phyloP scores from a whole-genome alignment of 1,140 invertebrate genomes.

The Diabrotica undecimpunctata region DNA sequence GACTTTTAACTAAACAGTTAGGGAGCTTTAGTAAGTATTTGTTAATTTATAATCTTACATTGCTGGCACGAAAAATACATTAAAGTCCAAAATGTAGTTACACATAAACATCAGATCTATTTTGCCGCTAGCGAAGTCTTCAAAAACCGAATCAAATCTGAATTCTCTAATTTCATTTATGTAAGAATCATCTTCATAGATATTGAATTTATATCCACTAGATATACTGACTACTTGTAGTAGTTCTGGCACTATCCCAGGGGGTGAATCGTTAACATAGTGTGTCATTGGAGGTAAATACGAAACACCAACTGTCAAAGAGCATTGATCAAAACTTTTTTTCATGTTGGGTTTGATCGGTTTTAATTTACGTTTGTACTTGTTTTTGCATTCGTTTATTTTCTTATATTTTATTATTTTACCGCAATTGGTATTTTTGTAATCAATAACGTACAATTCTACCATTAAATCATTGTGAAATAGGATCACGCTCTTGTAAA shows the following conservation, averaged over 20 bases:
- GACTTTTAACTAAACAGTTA: too few relatives aligned
- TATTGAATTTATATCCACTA: background rate
- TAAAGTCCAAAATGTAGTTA: too few relatives aligned
- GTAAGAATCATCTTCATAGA: background rate
- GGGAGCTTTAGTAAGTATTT: too few relatives aligned
- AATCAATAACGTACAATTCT: background rate
- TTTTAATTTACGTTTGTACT: background rate
- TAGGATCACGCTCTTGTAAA: background rate
- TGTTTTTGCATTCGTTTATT: background rate
- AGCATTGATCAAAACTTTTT: background rate
- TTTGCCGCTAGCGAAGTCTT: background rate
- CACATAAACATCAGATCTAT: background rate
- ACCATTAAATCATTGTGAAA: background rate
- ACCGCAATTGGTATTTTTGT: background rate
- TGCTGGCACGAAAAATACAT: too few relatives aligned
- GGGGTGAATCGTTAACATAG: too few relatives aligned
- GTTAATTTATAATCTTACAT: too few relatives aligned
- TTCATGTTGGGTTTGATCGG: background rate
- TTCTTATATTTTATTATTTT: background rate
- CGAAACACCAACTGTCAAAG: background rate
- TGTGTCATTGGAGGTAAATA: background rate
- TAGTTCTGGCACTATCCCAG: too few relatives aligned
- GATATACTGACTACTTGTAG: too few relatives aligned
- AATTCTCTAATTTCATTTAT: background rate
- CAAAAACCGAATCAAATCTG: background rate